Conservation (phyloP, 2,113 vertebrate species). For the Phainopepla nitens region DNA sequence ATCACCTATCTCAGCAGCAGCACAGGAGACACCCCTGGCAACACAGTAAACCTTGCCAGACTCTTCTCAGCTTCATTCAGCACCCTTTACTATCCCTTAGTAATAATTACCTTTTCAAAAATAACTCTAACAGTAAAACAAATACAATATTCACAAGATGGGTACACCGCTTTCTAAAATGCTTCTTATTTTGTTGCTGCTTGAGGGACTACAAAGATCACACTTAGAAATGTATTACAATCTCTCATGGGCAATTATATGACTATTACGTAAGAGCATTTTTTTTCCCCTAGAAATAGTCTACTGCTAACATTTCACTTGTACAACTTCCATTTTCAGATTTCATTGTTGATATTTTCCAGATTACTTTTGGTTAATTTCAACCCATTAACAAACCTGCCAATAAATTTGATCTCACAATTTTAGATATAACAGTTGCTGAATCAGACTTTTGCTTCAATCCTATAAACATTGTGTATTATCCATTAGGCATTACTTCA, state of each 20-base stretch:
- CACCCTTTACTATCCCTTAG: not conserved
- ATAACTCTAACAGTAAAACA: not conserved
- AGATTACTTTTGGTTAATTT: not conserved
- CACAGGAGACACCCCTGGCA: not conserved
- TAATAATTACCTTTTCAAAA: not conserved
- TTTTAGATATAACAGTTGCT: not conserved
- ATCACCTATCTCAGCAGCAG: not conserved
- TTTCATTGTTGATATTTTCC: not conserved
- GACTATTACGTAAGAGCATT: not conserved
- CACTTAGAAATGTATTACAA: not conserved
- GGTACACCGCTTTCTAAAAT: not conserved
- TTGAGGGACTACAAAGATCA: not conserved
- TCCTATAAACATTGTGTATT: not conserved
- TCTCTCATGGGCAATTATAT: not conserved
- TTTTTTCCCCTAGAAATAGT: conserved; percentile 21
- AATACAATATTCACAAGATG: not conserved
- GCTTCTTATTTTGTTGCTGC: not conserved
- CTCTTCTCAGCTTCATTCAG: not conserved
- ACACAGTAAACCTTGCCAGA: not conserved
- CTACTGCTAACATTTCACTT: not conserved
- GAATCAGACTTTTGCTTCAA: not conserved
- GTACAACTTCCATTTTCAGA: not conserved
- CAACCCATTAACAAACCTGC: not conserved
- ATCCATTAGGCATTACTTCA: not conserved
- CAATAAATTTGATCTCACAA: not conserved